phyloP scores from a whole-genome alignment of 2,113 vertebrate species.

The Kobus ellipsiprymnus region DNA sequence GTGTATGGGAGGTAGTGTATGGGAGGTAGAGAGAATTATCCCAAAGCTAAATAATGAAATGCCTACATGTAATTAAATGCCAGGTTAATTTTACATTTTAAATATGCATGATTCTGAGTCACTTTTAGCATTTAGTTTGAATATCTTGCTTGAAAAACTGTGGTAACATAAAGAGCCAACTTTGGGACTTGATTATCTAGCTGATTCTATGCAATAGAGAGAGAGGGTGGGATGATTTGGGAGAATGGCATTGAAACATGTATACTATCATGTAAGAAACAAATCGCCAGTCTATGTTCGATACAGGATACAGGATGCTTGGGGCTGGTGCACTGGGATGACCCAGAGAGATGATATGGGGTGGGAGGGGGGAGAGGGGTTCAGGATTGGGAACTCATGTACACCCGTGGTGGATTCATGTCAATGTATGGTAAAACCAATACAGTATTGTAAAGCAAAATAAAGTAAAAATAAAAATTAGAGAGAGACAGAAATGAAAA shows the following conservation, averaged over 20 bases:
- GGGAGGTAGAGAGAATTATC: not conserved
- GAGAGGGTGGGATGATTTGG: not conserved
- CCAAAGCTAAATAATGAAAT: conserved; percentile 27
- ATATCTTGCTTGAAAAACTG: not conserved
- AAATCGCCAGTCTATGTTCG: too few species aligned
- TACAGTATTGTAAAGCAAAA: too few species aligned
- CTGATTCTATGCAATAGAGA: not conserved
- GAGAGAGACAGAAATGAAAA: not conserved
- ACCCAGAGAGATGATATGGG: too few species aligned
- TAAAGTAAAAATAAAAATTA: not conserved
- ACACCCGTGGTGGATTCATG: too few species aligned
- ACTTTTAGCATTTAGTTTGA: not conserved
- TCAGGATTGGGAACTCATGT: too few species aligned
- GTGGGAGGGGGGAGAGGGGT: too few species aligned
- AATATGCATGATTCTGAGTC: not conserved
- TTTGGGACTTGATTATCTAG: not conserved
- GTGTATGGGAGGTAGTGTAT: not conserved
- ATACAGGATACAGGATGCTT: too few species aligned
- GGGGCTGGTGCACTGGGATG: too few species aligned
- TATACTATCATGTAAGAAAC: too few species aligned
- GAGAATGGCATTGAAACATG: too few species aligned
- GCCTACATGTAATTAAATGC: not conserved
- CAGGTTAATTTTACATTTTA: not conserved
- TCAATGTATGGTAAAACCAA: too few species aligned
- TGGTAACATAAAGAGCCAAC: not conserved